phyloP scores from a whole-genome alignment of 2,797 vertebrate species.

The Lagodon rhomboides region DNA sequence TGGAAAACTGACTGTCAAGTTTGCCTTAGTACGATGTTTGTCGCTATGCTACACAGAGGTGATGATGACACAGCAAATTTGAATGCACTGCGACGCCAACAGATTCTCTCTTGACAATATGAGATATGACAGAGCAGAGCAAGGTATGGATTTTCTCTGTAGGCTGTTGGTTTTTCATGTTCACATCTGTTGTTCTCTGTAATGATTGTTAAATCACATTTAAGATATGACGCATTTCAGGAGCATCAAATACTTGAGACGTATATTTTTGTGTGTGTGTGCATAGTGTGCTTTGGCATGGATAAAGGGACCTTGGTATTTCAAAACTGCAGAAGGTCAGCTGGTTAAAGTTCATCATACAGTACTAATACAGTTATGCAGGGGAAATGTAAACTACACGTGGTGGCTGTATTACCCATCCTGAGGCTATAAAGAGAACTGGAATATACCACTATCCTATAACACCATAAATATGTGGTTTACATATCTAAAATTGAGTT shows the following conservation, averaged over 20 bases:
- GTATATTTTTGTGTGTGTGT: not conserved
- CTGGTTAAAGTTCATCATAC: not conserved
- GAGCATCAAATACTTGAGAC: not conserved
- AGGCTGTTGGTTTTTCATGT: not conserved
- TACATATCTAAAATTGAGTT: not conserved
- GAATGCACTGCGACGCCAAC: constrained; percentile 50
- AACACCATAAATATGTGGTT: not conserved
- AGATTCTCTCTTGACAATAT: constrained; percentile 17
- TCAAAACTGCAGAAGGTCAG: not conserved
- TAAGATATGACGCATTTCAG: not conserved
- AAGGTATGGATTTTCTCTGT: constrained; percentile 20
- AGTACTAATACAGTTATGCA: not conserved
- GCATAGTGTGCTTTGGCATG: not conserved
- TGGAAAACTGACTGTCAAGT: constrained; percentile 44
- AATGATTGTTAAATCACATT: not conserved
- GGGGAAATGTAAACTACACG: not conserved
- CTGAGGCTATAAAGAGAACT: not conserved
- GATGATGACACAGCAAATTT: constrained; percentile 76
- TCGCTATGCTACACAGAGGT: constrained; percentile 52
- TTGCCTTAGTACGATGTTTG: constrained; percentile 45
- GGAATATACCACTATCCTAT: not conserved
- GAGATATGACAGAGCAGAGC: constrained; percentile 36
- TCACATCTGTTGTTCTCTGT: not conserved
- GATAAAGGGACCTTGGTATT: not conserved
- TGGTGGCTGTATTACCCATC: not conserved